Base-by-base conservation (phyloP, 1,140 invertebrate genomes). In the Drosophila tsacasi region DNA sequence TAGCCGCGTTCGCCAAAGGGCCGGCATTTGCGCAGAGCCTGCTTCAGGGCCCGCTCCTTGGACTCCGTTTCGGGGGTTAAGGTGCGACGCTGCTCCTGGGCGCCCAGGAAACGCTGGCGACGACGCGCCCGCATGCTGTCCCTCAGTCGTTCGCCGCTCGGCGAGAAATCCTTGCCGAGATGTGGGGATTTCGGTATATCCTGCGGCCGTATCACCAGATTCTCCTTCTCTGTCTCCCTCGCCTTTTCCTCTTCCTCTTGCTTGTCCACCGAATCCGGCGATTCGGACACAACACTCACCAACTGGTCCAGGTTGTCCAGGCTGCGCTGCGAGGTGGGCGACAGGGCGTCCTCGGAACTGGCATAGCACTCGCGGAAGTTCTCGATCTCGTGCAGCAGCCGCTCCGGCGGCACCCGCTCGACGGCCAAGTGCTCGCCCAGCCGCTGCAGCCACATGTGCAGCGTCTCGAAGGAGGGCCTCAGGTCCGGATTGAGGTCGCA, bases 401-500 rank as follows among this genome's bases (percentile, higher is more conserved):
- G 93, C 76, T 97, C 95, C 0, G 94, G 93, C 3, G 96, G 96
- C 42, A 95, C 91, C 32, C 94, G 94, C 1, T 95, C 95, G 25
- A 95, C 94, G 3, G 95, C 95, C 44, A 97, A 90, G 91, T 97
- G 96, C 94, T 96, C 95, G 3, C 95, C 95, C 47, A 98, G 85
- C 27, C 95, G 95, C 91, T 97, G 96, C 23, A 98, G 91, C 97
- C 97, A 98, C 2, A 96, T 95, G 93, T 97, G 95, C 90, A 97
- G 95, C n/a, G 97, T 95, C 90, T 98, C 97, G 92, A 98, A 98
- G 0, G 97, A 95, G 0, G 97, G 97, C 81, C 97, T 96, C 69
- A 79, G 95, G 92, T 98, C 97, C 1, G 98, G 97, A 93, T 97
- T 97, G 4, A 98, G 94, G 92, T 98, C 96, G 84, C 97, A 98